Evolutionary conservation across 2,797 vertebrate species (phyloP).

Genomic region (Thripadectes ignobilis): DNA sequence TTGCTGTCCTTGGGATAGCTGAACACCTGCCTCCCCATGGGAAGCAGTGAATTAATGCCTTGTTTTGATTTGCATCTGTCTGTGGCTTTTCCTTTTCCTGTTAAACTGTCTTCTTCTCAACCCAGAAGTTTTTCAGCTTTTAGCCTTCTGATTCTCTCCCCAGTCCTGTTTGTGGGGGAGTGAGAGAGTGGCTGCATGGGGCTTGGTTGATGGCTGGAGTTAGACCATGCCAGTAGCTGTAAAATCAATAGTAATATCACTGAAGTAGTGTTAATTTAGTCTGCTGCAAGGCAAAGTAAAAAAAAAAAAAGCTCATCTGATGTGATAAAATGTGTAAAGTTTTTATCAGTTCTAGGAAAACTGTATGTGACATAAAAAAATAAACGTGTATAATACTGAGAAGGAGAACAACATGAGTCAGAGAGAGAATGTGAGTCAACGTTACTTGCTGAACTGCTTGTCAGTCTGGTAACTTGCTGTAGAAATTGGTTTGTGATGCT

Average conservation of each 20-base stretch:
- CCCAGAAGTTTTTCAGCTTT: neutral
- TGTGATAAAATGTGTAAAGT: neutral
- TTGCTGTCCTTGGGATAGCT: neutral
- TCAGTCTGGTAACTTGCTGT: neutral
- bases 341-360: neutral
- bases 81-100: neutral
- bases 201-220: neutral
- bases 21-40: neutral
- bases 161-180: neutral
- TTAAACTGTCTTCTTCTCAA: neutral
- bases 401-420: neutral
- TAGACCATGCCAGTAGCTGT: neutral
- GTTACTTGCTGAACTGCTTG: neutral
- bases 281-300: neutral
- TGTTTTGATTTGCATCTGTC: neutral
- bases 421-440: neutral
- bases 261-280: neutral
- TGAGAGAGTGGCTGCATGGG: rapidly evolving
- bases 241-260: neutral
- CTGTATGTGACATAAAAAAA: neutral
- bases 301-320: neutral
- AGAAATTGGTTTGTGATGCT: neutral
- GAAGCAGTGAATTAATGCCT: neutral
- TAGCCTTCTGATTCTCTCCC: neutral
- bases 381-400: neutral